Conservation (phyloP, 2,888 invertebrate genomes). For the Leucophenga maculata region DNA sequence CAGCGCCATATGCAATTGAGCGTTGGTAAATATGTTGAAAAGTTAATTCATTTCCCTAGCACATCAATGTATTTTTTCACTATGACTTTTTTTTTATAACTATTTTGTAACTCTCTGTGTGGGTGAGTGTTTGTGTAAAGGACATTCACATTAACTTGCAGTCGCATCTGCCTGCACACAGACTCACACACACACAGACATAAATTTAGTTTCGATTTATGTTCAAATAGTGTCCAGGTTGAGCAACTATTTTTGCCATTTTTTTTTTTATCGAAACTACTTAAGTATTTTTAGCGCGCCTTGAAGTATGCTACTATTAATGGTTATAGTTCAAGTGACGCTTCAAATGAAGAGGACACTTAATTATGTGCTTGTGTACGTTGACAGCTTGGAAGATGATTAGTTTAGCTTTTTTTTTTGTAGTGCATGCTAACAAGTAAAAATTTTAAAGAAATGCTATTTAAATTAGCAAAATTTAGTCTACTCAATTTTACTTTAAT, state of each 20-base stretch:
- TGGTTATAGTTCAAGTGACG: slow-evolving; percentile 55
- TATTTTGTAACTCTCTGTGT: neutral
- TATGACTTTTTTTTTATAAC: neutral
- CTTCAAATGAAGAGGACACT: slow-evolving; percentile 37
- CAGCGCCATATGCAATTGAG: slow-evolving; percentile 54
- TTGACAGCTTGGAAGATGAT: slow-evolving; percentile 27
- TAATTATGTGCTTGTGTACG: slow-evolving; percentile 50
- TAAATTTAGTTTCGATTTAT: slow-evolving; percentile 65
- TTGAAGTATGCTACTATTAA: slow-evolving; percentile 44
- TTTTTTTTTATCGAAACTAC: neutral
- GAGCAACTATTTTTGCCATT: slow-evolving; percentile 1
- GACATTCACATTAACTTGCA: slow-evolving; percentile 40
- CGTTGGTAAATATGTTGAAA: slow-evolving; percentile 68
- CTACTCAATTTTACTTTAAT: no score
- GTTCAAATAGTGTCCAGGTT: slow-evolving; percentile 59
- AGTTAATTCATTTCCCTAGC: slow-evolving; percentile 66
- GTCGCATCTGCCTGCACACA: slow-evolving; percentile 30
- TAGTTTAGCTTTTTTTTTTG: slow-evolving; percentile 27
- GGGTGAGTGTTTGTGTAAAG: slow-evolving; percentile 48
- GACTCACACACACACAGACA: slow-evolving; percentile 33
- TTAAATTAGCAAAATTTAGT: slow-evolving; percentile 14
- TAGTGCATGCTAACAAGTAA: slow-evolving; percentile 21
- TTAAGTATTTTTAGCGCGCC: neutral
- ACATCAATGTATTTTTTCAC: slow-evolving; percentile 59
- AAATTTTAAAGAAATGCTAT: neutral